Conservation (phyloP, 2,797 vertebrate species). For the Echeneis naucrates region DNA sequence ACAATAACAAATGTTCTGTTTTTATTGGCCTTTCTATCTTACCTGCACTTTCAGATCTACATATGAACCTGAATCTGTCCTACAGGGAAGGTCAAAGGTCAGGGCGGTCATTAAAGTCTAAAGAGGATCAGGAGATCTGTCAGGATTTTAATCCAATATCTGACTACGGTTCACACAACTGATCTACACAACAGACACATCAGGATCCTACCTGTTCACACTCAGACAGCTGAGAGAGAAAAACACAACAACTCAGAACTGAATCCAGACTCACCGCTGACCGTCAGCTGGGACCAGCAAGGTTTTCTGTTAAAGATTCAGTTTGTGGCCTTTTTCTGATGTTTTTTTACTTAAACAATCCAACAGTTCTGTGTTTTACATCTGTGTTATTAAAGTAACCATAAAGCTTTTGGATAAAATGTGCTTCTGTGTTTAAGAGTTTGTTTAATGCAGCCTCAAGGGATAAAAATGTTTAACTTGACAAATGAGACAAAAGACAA, state of each 20-base stretch:
- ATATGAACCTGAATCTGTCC: not conserved
- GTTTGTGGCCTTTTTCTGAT: no score
- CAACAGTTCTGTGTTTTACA: no score
- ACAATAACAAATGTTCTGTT: no score
- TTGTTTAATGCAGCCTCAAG: no score
- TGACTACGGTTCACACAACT: constrained; percentile 15
- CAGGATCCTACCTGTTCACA: constrained; percentile 88
- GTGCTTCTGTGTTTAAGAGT: no score
- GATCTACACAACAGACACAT: constrained; percentile 59
- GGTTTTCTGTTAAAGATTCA: not conserved
- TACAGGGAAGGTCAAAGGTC: constrained; percentile 6
- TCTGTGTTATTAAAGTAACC: no score
- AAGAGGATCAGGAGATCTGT: not conserved
- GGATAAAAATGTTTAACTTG: no score
- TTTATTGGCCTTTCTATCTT: no score
- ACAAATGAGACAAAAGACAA: no score
- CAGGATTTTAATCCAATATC: constrained; percentile 3
- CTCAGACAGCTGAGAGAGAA: constrained; percentile 90
- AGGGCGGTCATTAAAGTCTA: not conserved
- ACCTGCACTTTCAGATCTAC: constrained; percentile 3
- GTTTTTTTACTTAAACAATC: not conserved
- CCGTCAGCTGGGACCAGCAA: constrained; percentile 20
- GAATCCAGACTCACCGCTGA: constrained; percentile 31
- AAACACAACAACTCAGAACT: constrained; percentile 74
- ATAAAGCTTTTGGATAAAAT: no score